Conservation (phyloP, 2,797 vertebrate genomes). For the Simalia tracyae region DNA sequence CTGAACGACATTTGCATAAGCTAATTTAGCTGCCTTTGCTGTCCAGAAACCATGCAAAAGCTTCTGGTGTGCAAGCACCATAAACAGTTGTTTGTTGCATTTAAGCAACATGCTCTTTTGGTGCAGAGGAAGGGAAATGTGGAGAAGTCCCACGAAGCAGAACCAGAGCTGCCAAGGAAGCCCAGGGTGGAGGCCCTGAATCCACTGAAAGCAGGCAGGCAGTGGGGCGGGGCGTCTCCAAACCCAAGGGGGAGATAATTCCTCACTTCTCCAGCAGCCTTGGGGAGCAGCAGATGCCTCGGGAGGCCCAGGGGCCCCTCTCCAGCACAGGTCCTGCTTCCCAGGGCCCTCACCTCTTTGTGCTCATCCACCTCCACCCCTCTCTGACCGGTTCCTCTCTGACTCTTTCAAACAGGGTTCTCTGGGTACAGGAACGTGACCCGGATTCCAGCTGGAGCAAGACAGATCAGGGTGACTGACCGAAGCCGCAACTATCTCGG, state of each 20-base stretch:
- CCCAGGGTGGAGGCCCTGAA: background rate
- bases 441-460: conserved; percentile 75
- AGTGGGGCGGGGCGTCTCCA: background rate
- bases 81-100: background rate
- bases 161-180: background rate
- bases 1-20: too few species aligned
- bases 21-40: background rate
- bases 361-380: background rate
- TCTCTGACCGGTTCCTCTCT: conserved; percentile 19
- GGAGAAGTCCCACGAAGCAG: background rate
- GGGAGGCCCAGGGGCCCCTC: background rate
- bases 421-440: conserved; percentile 78
- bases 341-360: background rate
- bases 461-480: conserved; percentile 73
- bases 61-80: background rate
- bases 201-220: background rate
- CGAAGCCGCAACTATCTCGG: conserved; percentile 77
- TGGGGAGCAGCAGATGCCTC: background rate
- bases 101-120: background rate
- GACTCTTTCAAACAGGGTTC: conserved; percentile 50
- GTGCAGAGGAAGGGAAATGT: background rate
- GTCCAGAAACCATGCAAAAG: background rate
- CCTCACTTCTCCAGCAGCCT: background rate
- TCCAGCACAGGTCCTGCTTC: too few species aligned
- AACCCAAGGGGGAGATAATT: background rate